Evolutionary conservation across 92 coral and sea anemone species (phyloP), one percentile per base, ranked within the genome.

Genomic region (Umimayanthus kanabou): DNA sequence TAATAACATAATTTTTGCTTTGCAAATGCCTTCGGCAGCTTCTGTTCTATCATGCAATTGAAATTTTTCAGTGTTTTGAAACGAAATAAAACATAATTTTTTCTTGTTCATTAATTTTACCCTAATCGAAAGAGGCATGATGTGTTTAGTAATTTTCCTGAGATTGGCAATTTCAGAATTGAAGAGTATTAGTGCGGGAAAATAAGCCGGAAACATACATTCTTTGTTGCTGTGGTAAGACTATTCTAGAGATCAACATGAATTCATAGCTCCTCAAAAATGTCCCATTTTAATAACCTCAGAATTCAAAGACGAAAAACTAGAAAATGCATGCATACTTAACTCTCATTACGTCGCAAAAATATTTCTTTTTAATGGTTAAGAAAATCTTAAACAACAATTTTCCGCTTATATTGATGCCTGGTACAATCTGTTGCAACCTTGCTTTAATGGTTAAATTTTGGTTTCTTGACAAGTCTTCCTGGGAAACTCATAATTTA

Each of bases 171-270:
- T 25, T 81, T 65, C 20, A 81, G 33, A 81, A 81, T 7, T 66
- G 72, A 39, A 15, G 50, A 81, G 16, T 23, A 45, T 16, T 11
- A 64, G 40, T 4, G 20, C 29, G 9, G 18, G 22, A 81, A 81
- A 81, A 30, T 39, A 81, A 80, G 53, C 85, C 61, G 85, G 76
- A 81, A 43, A 23, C 22, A 45, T 26, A 58, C 23, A 18, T 45
- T 81, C 58, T 10, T 14, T 16, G 5, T 39, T 39, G 23, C 66
- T 66, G 53, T 25, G 39, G 1, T 39, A 11, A 39, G 23, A 9
- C 33, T 81, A 10, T 81, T 81, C 33, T 39, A 23, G 8, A 5
- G 9, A 33, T 33, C 37, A 75, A 33, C 16, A 37, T 20, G 29
- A 75, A 20, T 75, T 75, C 23, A 43, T n/a, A 40, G 79, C 39